Base-by-base conservation (phyloP, 2,888 invertebrate genomes). In the Apotomis capreana region DNA sequence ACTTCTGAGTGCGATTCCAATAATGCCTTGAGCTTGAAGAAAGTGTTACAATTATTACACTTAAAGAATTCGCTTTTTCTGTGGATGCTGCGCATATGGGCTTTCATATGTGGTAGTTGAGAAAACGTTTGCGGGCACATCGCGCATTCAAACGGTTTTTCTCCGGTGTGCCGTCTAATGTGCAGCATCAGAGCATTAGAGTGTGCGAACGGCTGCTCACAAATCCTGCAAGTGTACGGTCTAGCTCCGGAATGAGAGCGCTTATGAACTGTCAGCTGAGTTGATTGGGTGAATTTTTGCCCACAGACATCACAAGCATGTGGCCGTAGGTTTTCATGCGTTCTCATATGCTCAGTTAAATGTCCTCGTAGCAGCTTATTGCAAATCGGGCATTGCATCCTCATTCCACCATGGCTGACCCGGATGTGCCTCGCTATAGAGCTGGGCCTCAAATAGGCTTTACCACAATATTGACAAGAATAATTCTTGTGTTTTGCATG, bases 81-180 rank as follows among this genome's bases (percentile, higher is more conserved):
- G 85, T 97, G 97, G 69, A 97, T 97, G 80, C 96, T 96, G 74
- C 95, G 94, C 97, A 98, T 97, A 85, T 98, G 97, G 74, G 97
- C 96, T 87, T 97, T 97, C 87, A 97, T 95, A 83, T 97, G 97
- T 0, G 97, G 97, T 70, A 97, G 87, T 83, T 97, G 97, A 0
- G 96, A 96, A 85, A 97, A 97, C 0, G 95, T 95, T 52, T 95
- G 94, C 52, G 95, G 95, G 81, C 97, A 97, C 78, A 96, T 89
- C 12, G 95, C 91, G 82, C 96, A 96, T 15, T 81, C 94, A 84
- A 97, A 97, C 0, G 97, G 97, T 79, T 97, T 96, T 84, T 97
- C 97, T 0, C 97, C 97, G 0, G 97, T 97, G 83, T 97, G 97
- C 12, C 96, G 94, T 58, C 97, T 93, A 9, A 96, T 96, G 85